Evolutionary conservation across 1,140 invertebrate species (phyloP).

Genomic region (Bombus affinis): DNA sequence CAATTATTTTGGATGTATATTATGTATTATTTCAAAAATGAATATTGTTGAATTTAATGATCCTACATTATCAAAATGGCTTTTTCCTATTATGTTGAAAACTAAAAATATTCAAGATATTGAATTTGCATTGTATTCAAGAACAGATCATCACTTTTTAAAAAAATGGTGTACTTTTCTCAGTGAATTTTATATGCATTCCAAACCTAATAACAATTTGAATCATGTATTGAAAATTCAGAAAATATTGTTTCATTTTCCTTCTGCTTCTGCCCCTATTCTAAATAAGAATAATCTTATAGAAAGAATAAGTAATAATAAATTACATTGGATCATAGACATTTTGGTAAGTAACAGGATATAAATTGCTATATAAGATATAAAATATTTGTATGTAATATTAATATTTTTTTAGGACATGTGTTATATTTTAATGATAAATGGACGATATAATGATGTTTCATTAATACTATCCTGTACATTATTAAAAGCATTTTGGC

Average conservation of each 20-base stretch:
- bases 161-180: conserved; percentile 71
- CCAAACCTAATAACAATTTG: conserved; percentile 50
- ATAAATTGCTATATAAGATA: not conserved
- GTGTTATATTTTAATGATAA: conserved; percentile 65
- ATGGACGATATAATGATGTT: conserved; percentile 64
- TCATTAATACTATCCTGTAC: conserved; percentile 63
- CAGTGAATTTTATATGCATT: conserved; percentile 59
- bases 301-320: conserved; percentile 63
- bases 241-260: conserved; percentile 64
- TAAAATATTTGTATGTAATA: conserved; percentile 37
- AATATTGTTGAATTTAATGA: conserved; percentile 64
- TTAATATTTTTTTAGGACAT: conserved; percentile 68
- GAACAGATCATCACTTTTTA: conserved; percentile 67
- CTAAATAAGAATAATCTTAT: conserved; percentile 70
- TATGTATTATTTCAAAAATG: conserved; percentile 76
- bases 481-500: conserved; percentile 68
- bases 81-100: conserved; percentile 68
- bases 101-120: conserved; percentile 64
- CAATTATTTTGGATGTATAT: conserved; percentile 50
- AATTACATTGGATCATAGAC: conserved; percentile 73
- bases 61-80: conserved; percentile 60
- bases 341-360: conserved; percentile 69
- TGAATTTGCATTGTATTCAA: conserved; percentile 75
- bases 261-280: conserved; percentile 37
- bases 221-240: conserved; percentile 66